A percentile compares a stretch with the other conserved stretches of the same genome.
These are phyloP conservation scores for Clupea harengus DNA, from an alignment of 2,113 vertebrate genomes.

Conservation along the genomic window DNA sequence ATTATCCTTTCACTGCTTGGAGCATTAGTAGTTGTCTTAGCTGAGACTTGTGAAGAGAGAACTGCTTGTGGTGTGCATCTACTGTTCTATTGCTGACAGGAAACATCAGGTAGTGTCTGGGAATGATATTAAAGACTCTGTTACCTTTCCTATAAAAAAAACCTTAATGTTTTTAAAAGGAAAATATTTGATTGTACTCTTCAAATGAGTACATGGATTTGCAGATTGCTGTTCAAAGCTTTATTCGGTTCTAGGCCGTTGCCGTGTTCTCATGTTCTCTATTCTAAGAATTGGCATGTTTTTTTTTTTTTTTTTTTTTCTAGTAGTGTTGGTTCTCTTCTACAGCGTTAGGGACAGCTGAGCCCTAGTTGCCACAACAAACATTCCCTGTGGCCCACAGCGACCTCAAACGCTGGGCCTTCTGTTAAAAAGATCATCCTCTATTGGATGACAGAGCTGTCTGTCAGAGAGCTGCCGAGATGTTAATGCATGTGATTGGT, in stretches of 20 bases:
- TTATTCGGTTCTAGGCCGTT: background rate
- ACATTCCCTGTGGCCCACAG: conserved; percentile 37
- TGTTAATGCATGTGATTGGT: background rate
- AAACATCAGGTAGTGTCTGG: background rate
- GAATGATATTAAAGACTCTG: background rate
- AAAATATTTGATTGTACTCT: background rate
- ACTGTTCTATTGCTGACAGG: background rate
- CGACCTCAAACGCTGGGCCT: background rate
- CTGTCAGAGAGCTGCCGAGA: background rate
- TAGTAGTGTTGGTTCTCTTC: background rate
- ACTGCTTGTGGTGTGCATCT: background rate
- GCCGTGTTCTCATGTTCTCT: background rate
- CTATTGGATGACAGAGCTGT: background rate
- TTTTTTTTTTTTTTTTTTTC: no score
- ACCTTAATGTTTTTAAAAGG: background rate
- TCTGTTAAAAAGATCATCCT: background rate
- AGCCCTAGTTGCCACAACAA: conserved; percentile 57
- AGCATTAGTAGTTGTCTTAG: background rate
- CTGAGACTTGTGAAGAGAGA: background rate
- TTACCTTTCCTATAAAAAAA: no score
- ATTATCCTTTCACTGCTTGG: background rate
- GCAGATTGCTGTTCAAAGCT: background rate
- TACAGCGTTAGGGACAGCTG: conserved; percentile 29
- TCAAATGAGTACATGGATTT: background rate
- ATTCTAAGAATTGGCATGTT: background rate